These are phyloP conservation scores for Macrosteles quadrilineatus DNA, from an alignment of 1,140 invertebrate species.

Conservation along the genomic window DNA sequence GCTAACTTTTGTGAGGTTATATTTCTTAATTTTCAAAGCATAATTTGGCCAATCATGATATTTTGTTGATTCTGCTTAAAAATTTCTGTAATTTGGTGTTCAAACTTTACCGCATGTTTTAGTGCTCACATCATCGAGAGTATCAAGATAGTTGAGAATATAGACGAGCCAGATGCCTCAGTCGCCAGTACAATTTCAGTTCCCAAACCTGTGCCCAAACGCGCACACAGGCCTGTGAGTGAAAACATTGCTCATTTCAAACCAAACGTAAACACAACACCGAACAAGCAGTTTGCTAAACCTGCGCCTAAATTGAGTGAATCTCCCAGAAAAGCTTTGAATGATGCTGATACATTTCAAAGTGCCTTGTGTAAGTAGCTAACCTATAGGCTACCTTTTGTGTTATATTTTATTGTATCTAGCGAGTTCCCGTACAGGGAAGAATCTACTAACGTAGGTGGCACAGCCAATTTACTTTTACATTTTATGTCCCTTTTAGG, in stretches of 20 bases:
- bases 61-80: no score
- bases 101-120: slow-evolving; percentile 47
- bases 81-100: no score
- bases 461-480: no score
- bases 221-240: slow-evolving; percentile 54
- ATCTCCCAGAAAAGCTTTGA: slow-evolving; percentile 33
- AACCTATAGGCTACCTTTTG: no score
- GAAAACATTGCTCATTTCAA: slow-evolving; percentile 50
- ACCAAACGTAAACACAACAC: slow-evolving; percentile 44
- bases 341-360: slow-evolving; percentile 25
- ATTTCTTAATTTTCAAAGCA: no score
- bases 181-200: slow-evolving; percentile 56
- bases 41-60: no score
- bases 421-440: no score
- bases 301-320: slow-evolving; percentile 39
- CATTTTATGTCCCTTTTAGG: no score
- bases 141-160: slow-evolving; percentile 61
- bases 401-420: no score
- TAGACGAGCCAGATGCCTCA: slow-evolving; percentile 48
- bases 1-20: no score
- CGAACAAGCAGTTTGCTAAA: background rate
- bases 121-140: slow-evolving; percentile 62
- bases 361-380: slow-evolving; percentile 13
- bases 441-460: no score
- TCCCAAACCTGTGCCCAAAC: slow-evolving; percentile 58